Evolutionary conservation across 2,888 invertebrate species (phyloP), one percentile per base, ranked within the genome.

Genomic region (Anaspis maculata): DNA sequence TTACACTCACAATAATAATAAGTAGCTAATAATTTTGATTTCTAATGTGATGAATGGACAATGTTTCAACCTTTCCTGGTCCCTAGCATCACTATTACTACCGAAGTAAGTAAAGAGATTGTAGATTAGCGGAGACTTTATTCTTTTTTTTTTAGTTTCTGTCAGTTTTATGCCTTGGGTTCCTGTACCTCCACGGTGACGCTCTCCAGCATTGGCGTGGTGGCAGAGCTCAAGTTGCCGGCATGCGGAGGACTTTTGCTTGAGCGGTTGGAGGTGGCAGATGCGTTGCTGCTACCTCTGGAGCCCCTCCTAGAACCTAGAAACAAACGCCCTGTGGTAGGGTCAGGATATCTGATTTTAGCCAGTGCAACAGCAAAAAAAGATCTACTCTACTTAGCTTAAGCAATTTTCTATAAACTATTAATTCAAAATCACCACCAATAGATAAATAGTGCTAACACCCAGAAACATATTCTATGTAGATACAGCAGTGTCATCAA

Each of bases 171-270:
- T 30, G 43, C 67, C 53, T 76, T 76, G 43, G 79, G 76, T 52
- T 80, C 77, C 54, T 81, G 76, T 51, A 85, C 78, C 68, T 86
- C 85, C 33, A 85, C 81, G 44, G 83, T 83, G 42, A 86, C 79
- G 57, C 72, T 76, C 53, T 78, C 77, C 48, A 72, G 65, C 57
- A 69, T 70, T 30, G 73, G 72, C 22, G 62, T 59, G 21, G 61
- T 56, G 23, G 55, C 57, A 13, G 28, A 6, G 60, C 54, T 54
- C 29, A 51, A 51, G 35, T 51, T 57, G 44, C 45, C 54, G 46
- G 32, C 52, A 34, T 53, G 60, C 33, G 65, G 48, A 57, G 67
- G 67, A 44, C 71, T 77, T 57, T 72, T 79, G 41, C 76, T 79
- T 34, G 83, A 80, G 51, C 78, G 73, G 46, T 77, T 65, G 14